Conservation (phyloP, 2,797 vertebrate genomes). For the Clarias pachynema region DNA sequence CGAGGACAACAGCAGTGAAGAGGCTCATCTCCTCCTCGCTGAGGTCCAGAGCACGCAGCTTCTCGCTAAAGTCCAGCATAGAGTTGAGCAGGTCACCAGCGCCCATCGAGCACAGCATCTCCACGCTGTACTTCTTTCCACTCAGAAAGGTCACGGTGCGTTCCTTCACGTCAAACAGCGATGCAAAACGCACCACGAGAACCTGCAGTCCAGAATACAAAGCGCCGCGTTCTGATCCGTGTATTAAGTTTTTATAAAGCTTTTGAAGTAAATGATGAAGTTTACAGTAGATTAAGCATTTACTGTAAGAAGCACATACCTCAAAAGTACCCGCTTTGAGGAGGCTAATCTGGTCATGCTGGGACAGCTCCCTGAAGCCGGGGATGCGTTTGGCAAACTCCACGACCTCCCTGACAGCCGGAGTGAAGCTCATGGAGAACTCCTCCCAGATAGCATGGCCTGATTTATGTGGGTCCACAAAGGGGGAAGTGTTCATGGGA, state of each 20-base stretch:
- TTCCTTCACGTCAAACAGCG: conserved; percentile 88
- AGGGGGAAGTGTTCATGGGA: conserved; percentile 92
- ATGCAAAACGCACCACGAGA: conserved; percentile 92
- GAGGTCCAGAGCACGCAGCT: conserved; percentile 88
- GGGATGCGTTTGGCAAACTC: conserved; percentile 97
- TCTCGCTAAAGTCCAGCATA: conserved; percentile 96
- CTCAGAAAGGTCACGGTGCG: conserved; percentile 93
- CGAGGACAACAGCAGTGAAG: conserved; percentile 94
- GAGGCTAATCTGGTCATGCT: conserved; percentile 95
- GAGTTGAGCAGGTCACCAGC: conserved; percentile 93
- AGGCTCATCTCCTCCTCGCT: conserved; percentile 97
- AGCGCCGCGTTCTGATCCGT: not conserved
- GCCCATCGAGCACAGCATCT: conserved; percentile 88
- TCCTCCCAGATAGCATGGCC: conserved; percentile 96
- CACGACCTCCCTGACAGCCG: conserved; percentile 94
- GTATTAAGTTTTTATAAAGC: not conserved
- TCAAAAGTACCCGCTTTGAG: conserved; percentile 97
- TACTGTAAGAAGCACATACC: conserved; percentile 70
- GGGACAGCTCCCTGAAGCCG: conserved; percentile 91
- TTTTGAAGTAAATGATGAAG: not conserved
- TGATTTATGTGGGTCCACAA: conserved; percentile 89
- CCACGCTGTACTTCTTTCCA: conserved; percentile 88
- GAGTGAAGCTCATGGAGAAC: conserved; percentile 95
- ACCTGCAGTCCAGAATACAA: conserved; percentile 74
- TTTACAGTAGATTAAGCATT: not conserved